These are phyloP conservation scores for Sabatieria punctata DNA, from an alignment of 2,888 invertebrate genomes.

Conservation along the genomic window DNA sequence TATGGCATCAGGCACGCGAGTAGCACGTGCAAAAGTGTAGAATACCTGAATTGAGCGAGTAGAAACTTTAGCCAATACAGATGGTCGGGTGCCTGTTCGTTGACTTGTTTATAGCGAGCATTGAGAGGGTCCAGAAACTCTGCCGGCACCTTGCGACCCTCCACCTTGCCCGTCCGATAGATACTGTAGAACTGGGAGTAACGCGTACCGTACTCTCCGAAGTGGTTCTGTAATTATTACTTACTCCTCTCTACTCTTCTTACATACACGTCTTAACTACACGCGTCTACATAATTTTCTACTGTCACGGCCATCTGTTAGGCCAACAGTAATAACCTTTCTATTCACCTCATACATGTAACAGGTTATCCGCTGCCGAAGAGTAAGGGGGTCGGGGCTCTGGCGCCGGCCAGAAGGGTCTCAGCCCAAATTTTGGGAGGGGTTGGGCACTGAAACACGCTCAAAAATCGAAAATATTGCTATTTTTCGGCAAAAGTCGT, in stretches of 20 bases:
- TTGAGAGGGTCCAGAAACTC: conserved; percentile 20
- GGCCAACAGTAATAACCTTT: too few species aligned
- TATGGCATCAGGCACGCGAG: too few species aligned
- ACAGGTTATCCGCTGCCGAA: too few species aligned
- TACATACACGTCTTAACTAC: conserved; percentile 10
- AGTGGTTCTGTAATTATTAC: conserved; percentile 14
- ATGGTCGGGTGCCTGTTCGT: not conserved
- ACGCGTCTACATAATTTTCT: conserved; percentile 11
- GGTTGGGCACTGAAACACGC: too few species aligned
- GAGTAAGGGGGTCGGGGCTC: too few species aligned
- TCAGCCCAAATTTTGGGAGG: too few species aligned
- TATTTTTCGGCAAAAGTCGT: too few species aligned
- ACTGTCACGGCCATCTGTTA: too few species aligned
- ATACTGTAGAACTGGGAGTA: conserved; percentile 12
- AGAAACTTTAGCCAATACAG: conserved; percentile 1
- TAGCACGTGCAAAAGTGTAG: too few species aligned
- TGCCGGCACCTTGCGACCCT: conserved; percentile 16
- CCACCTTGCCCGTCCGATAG: conserved; percentile 8
- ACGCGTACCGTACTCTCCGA: conserved; percentile 13
- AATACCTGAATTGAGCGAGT: not conserved
- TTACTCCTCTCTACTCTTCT: not conserved
- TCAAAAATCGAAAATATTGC: too few species aligned
- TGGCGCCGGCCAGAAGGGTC: too few species aligned
- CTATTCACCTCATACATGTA: too few species aligned
- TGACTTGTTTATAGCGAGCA: not conserved